Percentiles rank a stretch among this genome's conserved stretches.
These are phyloP conservation scores for Drosophila cyrtoloma DNA, from an alignment of 2,888 invertebrate genomes.

Conservation along the genomic window DNA sequence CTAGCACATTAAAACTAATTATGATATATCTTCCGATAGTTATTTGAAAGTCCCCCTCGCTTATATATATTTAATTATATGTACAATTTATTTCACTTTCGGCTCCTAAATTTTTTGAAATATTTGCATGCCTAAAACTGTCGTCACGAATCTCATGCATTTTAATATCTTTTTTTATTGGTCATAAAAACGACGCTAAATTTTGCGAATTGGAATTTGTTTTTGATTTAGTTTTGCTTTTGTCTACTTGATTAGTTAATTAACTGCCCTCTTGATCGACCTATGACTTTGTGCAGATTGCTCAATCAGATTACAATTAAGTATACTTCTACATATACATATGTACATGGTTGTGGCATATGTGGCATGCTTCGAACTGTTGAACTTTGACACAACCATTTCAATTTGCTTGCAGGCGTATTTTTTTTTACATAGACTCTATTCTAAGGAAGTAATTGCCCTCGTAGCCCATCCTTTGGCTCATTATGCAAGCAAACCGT, in stretches of 20 bases:
- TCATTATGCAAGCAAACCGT: conserved; percentile 39
- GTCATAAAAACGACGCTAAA: neutral
- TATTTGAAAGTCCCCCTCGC: neutral
- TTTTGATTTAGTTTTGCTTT: neutral
- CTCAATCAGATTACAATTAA: conserved; percentile 17
- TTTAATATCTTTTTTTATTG: neutral
- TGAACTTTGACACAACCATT: conserved; percentile 24
- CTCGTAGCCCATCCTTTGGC: conserved; percentile 29
- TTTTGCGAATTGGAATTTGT: neutral
- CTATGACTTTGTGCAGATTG: conserved; percentile 31
- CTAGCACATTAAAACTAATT: conserved; percentile 9
- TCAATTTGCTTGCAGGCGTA: conserved; percentile 29
- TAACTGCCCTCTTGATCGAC: conserved; percentile 26
- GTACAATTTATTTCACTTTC: neutral
- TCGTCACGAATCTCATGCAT: neutral
- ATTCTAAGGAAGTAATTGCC: conserved; percentile 48
- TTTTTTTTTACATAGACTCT: conserved; percentile 25
- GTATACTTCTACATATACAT: neutral
- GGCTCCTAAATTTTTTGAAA: neutral
- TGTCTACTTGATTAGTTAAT: neutral
- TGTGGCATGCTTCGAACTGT: conserved; percentile 2
- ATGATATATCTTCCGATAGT: neutral
- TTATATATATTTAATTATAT: neutral
- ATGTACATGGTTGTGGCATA: neutral
- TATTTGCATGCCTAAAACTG: neutral